Conservation (phyloP, 1,140 invertebrate species). For the Ips nitidus region DNA sequence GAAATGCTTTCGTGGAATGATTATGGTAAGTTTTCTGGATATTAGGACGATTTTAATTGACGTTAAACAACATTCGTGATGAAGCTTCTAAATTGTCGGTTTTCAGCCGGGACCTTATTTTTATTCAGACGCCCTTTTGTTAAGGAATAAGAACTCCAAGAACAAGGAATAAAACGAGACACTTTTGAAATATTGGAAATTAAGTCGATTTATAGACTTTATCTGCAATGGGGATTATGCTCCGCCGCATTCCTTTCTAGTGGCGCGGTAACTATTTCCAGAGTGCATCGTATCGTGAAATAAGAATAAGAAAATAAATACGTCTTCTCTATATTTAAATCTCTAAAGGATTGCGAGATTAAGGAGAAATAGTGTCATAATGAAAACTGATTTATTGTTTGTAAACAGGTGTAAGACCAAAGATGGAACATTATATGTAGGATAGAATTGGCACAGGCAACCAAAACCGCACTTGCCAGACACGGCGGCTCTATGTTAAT, state of each 20-base stretch:
- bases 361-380: not conserved
- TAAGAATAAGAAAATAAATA: conserved; percentile 13
- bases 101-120: not conserved
- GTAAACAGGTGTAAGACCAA: conserved; percentile 12
- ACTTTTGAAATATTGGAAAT: conserved; percentile 37
- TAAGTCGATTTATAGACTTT: conserved; percentile 36
- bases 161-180: conserved; percentile 32
- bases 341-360: not conserved
- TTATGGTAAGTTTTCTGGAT: conserved; percentile 13
- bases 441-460: conserved; percentile 23
- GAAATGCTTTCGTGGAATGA: conserved; percentile 6
- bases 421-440: not conserved
- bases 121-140: conserved; percentile 1
- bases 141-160: conserved; percentile 28
- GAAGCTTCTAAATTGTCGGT: conserved; percentile 2
- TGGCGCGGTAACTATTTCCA: conserved; percentile 20
- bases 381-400: not conserved
- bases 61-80: conserved; percentile 6
- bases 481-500: conserved; percentile 28
- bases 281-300: conserved; percentile 20
- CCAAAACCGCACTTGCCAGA: conserved; percentile 28
- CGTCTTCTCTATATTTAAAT: conserved; percentile 6
- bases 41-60: conserved; percentile 14
- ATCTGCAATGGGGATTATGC: conserved; percentile 32
- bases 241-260: conserved; percentile 13